Evolutionary conservation across 2,113 vertebrate genomes (phyloP), one percentile per base, ranked within the genome.

Genomic region (Hydrochoerus hydrochaeris): DNA sequence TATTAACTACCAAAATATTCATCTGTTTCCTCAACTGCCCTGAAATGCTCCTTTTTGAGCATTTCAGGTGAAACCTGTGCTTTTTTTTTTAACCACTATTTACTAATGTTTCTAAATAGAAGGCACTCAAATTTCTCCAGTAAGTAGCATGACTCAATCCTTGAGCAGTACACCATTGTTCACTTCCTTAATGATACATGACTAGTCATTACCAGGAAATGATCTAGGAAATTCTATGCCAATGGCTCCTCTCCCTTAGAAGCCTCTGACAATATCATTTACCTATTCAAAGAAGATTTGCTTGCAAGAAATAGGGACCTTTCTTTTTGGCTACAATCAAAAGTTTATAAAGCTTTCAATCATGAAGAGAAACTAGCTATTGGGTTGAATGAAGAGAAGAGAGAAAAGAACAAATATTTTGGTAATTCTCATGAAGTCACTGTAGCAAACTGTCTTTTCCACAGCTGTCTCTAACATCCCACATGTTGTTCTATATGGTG

Each of bases 121-220:
- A 35, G 17, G 20, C 28, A 57, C 20, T 30, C 17, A 24, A 35
- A 17, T n/a, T 84, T 58, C 85, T 88, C 49, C 49, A 90, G 32
- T 41, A 49, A 87, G 22, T 73, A 67, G 52, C 24, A 49, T 73
- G 35, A 78, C 26, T 94, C 85, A 46, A 2, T 16, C 73, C 28
- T 85, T 78, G 32, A 92, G 20, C 63, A 96, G 52, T 46, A 82
- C 9, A 80, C 3, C 26, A 28, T 19, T 32, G 35, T 69, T 85
- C 32, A 57, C 24, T 94, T 96, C 49, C 77, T 90, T 41, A 81
- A 65, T 85, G 19, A 84, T 85, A 78, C 75, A 69, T 35, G 85
- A 71, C 30, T 90, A 71, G 46, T 41, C 35, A 60, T 75, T 81
- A 91, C 49, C 58, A 83, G 8, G 7, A 54, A 88, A 84, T 69